phyloP scores from a whole-genome alignment of 2,797 vertebrate species.

The Myotis daubentonii region DNA sequence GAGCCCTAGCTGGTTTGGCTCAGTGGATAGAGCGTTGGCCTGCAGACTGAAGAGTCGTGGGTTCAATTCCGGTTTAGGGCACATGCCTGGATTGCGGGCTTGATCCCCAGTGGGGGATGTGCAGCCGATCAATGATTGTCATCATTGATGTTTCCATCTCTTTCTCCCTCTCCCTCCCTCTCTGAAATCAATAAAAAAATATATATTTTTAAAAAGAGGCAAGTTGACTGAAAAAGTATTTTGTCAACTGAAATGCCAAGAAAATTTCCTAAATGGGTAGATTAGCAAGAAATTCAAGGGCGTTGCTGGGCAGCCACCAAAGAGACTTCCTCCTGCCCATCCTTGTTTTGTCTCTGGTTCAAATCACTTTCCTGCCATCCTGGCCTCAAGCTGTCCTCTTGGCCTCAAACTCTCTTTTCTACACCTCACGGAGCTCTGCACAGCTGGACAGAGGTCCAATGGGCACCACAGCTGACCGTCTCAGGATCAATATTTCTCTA shows the following conservation, averaged over 20 bases:
- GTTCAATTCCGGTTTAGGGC: too few species aligned
- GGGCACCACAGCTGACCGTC: rapidly evolving
- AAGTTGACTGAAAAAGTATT: neutral
- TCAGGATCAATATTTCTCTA: rapidly evolving
- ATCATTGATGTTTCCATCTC: too few species aligned
- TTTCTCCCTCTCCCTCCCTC: too few species aligned
- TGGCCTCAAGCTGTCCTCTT: neutral
- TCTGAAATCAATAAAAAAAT: too few species aligned
- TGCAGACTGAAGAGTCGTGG: too few species aligned
- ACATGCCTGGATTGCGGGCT: too few species aligned
- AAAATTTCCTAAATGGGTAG: neutral
- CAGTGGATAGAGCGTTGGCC: too few species aligned
- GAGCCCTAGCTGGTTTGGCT: too few species aligned
- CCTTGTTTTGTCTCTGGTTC: neutral
- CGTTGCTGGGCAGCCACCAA: rapidly evolving
- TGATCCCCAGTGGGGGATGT: too few species aligned
- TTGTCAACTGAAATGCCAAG: neutral
- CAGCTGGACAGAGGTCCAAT: rapidly evolving
- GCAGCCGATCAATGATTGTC: too few species aligned
- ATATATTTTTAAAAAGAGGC: too few species aligned
- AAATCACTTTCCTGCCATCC: neutral
- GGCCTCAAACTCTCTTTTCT: neutral
- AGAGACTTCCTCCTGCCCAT: neutral
- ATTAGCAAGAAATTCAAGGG: neutral
- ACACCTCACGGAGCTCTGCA: neutral